Evolutionary conservation across 2,113 vertebrate species (phyloP).

Genomic region (Lophotis ruficrista): DNA sequence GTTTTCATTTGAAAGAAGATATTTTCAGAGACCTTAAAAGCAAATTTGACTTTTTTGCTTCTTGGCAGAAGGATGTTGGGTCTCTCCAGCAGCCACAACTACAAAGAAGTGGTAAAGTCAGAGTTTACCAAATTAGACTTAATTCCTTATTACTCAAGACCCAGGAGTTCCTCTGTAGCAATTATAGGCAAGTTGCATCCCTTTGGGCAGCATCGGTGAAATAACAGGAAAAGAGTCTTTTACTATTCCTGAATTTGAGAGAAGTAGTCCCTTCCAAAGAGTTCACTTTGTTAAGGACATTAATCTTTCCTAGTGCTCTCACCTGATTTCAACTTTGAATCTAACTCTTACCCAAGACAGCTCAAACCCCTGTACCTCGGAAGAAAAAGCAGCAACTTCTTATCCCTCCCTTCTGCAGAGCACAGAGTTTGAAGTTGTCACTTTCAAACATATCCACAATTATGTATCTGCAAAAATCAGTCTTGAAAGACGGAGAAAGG

Average conservation of each 20-base stretch:
- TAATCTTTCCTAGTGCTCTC: background rate
- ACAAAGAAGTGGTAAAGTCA: constrained; percentile 44
- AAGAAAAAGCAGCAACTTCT: background rate
- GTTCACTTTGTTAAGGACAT: background rate
- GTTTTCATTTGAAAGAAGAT: constrained; percentile 2
- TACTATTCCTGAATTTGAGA: background rate
- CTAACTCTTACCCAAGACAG: background rate
- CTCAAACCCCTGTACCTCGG: background rate
- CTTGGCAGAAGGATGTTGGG: constrained; percentile 1
- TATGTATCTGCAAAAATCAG: background rate
- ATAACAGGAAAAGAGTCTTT: constrained; percentile 24
- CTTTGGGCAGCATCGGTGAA: constrained; percentile 15
- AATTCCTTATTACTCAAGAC: constrained; percentile 38
- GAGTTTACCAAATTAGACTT: constrained; percentile 40
- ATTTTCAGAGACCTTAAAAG: constrained; percentile 34
- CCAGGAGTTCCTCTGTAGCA: background rate
- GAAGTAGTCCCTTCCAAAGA: background rate
- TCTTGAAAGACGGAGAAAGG: background rate
- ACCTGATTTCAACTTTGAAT: background rate
- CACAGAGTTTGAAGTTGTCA: background rate
- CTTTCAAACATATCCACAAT: background rate
- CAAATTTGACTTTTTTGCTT: background rate
- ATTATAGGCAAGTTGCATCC: constrained; percentile 27
- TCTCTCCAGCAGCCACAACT: background rate
- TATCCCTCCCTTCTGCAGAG: background rate